Percentiles rank a stretch among this genome's conserved stretches.
phyloP scores from a whole-genome alignment of 92 coral and sea anemone species.

The Meandrina meandrites region DNA sequence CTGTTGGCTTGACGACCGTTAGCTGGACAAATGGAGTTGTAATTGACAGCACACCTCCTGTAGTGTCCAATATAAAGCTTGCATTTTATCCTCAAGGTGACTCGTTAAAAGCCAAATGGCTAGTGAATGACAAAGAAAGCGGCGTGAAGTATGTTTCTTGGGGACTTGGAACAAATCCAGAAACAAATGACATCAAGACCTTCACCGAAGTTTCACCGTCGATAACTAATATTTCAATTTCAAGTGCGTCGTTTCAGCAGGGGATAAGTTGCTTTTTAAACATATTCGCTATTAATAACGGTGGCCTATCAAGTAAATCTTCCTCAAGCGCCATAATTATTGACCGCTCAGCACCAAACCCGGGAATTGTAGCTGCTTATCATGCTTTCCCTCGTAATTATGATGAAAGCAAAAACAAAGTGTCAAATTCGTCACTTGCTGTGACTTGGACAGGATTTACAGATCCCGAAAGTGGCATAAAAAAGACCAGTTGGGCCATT shows the following conservation, averaged over 20 bases:
- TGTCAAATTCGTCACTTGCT: conserved; percentile 62
- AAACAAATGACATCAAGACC: conserved; percentile 51
- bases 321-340: conserved; percentile 71
- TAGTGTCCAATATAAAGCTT: conserved; percentile 40
- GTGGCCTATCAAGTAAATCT: conserved; percentile 54
- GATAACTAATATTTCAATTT: conserved; percentile 18
- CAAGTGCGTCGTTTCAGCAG: conserved; percentile 43
- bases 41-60: conserved; percentile 80
- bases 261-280: conserved; percentile 67
- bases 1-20: conserved; percentile 53
- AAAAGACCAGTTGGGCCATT: conserved; percentile 64
- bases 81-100: conserved; percentile 40
- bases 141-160: conserved; percentile 55
- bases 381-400: conserved; percentile 65
- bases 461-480: conserved; percentile 81
- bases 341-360: conserved; percentile 74
- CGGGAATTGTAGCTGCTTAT: conserved; percentile 65
- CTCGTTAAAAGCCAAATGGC: conserved; percentile 47
- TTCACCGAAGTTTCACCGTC: conserved; percentile 39
- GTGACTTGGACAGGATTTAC: conserved; percentile 79
- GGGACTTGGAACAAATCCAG: conserved; percentile 67
- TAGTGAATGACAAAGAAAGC: conserved; percentile 66
- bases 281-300: conserved; percentile 55
- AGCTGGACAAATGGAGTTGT: conserved; percentile 79
- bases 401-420: conserved; percentile 61